A percentile compares a stretch with the other conserved stretches of the same genome.
phyloP scores from a whole-genome alignment of 2,113 vertebrate genomes.

The Scophthalmus maximus region DNA sequence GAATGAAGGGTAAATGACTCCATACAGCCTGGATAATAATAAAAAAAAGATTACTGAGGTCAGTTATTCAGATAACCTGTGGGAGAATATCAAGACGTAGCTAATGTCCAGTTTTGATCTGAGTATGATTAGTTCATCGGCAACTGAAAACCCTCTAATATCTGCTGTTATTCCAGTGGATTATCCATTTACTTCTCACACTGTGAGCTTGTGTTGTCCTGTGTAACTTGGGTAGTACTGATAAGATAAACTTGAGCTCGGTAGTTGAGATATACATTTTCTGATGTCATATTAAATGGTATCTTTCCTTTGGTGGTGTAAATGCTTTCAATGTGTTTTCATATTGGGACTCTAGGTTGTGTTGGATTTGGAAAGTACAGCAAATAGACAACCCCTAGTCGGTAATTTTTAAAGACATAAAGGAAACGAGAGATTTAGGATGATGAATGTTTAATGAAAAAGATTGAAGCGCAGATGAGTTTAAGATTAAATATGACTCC shows the following conservation, averaged over 20 bases:
- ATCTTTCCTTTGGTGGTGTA: constrained; percentile 1
- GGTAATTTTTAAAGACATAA: no score
- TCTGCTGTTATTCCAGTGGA: not conserved
- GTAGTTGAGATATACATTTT: not conserved
- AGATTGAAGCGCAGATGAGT: no score
- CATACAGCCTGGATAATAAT: constrained; percentile 3
- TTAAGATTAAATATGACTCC: no score
- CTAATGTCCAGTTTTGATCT: constrained; percentile 8
- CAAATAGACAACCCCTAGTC: no score
- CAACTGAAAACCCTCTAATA: not conserved
- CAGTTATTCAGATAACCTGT: constrained; percentile 22
- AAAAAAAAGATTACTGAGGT: constrained; percentile 34
- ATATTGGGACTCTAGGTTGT: not conserved
- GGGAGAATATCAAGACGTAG: constrained; percentile 7
- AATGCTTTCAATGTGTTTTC: not conserved
- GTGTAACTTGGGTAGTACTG: not conserved
- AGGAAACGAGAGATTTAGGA: no score
- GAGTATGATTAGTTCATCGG: not conserved
- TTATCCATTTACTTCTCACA: not conserved
- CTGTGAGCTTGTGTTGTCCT: not conserved
- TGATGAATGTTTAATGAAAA: no score
- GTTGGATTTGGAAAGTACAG: no score
- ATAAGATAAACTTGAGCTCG: not conserved
- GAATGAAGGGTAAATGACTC: constrained; percentile 40
- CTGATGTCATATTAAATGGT: not conserved